Evolutionary conservation across 2,113 vertebrate genomes (phyloP), one percentile per base, ranked within the genome.

Genomic region (Onychostruthus taczanowskii): DNA sequence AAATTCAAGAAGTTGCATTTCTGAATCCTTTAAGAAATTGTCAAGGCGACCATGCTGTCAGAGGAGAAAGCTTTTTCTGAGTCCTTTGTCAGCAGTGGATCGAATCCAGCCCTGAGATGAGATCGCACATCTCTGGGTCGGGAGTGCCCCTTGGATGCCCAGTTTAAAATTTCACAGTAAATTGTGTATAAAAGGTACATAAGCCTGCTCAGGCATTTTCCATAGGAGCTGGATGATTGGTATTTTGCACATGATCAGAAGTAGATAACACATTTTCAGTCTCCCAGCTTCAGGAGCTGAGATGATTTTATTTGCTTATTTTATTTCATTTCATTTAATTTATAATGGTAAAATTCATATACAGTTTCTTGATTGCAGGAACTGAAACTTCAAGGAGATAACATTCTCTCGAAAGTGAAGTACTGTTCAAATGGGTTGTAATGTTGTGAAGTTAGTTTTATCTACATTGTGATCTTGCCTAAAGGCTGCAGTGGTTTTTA

Each of bases 1-100:
- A 87, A 87, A 84, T 78, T 41, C 35, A 87, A 44, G 13, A 56
- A 68, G 44, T 68, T 68, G 20, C 39, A 37, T 95, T 91, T 94
- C 78, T 68, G 26, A 31, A 11, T 94, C 10, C 59, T 20, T 68
- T 55, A 81, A 89, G 52, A 90, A 81, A 90, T 61, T 70, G 68
- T 50, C 84, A 78, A 72, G 64, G 73, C 89, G 53, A 92, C 17
- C 7, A 9, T 49, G 56, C 24, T 35, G 20, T 52, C 52, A 50
- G 64, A 33, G 31, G 14, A 83, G 75, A 62, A 74, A 84, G 50
- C 21, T 13, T n/a, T 68, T 75, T 73, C 50, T 72, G 62, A 83
- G 31, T 7, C 16, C 6, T 81, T 68, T 74, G 26, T 87, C 35
- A 72, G 16, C 20, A 50, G 30, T 47, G 27, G 12, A 44, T 87